Conservation (phyloP, 2,113 vertebrate species). For the Atherinomorus stipes region DNA sequence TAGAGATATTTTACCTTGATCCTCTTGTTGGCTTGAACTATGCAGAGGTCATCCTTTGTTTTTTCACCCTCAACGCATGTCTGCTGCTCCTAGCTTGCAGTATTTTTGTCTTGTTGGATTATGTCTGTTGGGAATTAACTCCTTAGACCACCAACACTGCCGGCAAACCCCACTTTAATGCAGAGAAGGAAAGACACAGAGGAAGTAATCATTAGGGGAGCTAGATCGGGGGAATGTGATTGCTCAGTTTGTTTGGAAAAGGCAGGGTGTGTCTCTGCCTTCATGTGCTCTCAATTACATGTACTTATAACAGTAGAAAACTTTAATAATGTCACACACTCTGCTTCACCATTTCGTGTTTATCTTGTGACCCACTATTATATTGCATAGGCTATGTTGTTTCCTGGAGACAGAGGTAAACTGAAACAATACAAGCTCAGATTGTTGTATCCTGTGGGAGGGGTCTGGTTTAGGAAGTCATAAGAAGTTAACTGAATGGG, state of each 20-base stretch:
- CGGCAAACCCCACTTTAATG: conserved; percentile 32
- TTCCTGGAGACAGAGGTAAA: conserved; percentile 59
- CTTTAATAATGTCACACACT: conserved; percentile 13
- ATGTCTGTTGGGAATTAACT: conserved; percentile 71
- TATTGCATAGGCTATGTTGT: conserved; percentile 6
- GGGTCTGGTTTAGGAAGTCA: conserved; percentile 77
- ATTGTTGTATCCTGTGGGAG: conserved; percentile 80
- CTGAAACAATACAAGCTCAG: conserved; percentile 74
- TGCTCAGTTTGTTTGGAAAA: conserved; percentile 62
- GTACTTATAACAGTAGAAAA: neutral
- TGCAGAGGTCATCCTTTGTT: conserved; percentile 50
- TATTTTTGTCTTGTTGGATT: conserved; percentile 64
- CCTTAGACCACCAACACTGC: conserved; percentile 73
- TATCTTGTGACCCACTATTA: conserved; percentile 10
- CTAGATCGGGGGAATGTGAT: conserved; percentile 51
- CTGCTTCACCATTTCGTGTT: conserved; percentile 4
- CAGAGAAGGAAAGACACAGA: conserved; percentile 37
- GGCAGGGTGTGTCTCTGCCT: conserved; percentile 36
- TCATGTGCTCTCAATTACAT: conserved; percentile 21
- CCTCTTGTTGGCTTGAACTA: conserved; percentile 39
- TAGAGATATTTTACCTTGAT: conserved; percentile 43
- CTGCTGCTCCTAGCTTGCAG: conserved; percentile 46
- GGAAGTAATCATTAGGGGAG: conserved; percentile 60
- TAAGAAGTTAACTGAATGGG: conserved; percentile 76
- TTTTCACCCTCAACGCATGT: conserved; percentile 54